A percentile compares a stretch with the other conserved stretches of the same genome.
Conservation (phyloP, 2,888 invertebrate genomes). For the Agrochola lychnidis region DNA sequence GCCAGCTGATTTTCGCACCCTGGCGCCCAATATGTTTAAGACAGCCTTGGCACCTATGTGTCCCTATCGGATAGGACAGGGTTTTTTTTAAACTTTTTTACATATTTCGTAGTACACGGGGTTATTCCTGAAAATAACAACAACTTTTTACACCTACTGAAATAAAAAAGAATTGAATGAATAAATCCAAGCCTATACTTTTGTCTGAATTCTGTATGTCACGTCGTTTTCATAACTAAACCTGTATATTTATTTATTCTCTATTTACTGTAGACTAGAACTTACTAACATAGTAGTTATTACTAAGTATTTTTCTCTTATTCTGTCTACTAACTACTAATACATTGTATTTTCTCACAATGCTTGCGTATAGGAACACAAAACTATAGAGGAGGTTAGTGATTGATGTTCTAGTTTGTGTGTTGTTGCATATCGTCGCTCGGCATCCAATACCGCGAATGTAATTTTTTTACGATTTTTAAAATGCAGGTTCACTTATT, state of each 20-base stretch:
- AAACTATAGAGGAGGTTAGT: slow-evolving; percentile 89
- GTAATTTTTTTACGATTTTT: too few species aligned
- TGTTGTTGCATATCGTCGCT: slow-evolving; percentile 28
- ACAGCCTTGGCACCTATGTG: too few species aligned
- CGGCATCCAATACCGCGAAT: too few species aligned
- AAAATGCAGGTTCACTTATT: too few species aligned
- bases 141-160: not conserved
- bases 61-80: too few species aligned
- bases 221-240: not conserved
- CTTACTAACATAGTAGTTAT: slow-evolving; percentile 18
- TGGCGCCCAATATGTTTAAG: too few species aligned
- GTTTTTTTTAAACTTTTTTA: too few species aligned
- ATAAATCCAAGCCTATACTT: not conserved
- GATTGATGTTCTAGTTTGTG: slow-evolving; percentile 60
- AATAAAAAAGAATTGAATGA: not conserved
- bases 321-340: slow-evolving; percentile 47
- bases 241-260: slow-evolving; percentile 13
- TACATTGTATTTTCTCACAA: slow-evolving; percentile 74
- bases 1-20: too few species aligned
- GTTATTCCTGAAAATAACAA: not conserved
- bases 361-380: slow-evolving; percentile 88
- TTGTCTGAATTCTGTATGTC: not conserved
- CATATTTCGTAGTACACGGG: too few species aligned
- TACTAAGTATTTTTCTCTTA: not conserved
- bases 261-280: slow-evolving; percentile 31